A percentile compares a stretch with the other conserved stretches of the same genome.
phyloP scores from a whole-genome alignment of 2,888 invertebrate genomes.

The Acanthosepion lycidas region DNA sequence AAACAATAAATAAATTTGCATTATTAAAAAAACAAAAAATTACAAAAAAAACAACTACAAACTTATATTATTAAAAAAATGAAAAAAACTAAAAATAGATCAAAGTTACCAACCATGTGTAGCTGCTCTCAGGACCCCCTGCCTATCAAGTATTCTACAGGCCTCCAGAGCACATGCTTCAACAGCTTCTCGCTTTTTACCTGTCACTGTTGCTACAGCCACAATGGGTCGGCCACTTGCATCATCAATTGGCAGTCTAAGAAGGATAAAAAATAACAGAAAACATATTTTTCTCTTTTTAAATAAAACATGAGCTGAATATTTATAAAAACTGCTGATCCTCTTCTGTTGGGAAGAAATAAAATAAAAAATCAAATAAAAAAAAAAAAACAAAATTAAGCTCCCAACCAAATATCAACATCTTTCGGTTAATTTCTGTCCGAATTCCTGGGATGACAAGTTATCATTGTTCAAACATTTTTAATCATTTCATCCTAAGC shows the following conservation, averaged over 20 bases:
- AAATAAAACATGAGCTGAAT: too few species aligned
- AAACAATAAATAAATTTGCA: not conserved
- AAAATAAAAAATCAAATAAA: too few species aligned
- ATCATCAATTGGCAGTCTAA: conserved; percentile 88
- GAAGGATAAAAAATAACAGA: conserved; percentile 54
- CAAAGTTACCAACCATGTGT: conserved; percentile 82
- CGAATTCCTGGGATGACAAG: too few species aligned
- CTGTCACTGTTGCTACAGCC: conserved; percentile 90
- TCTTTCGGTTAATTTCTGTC: too few species aligned
- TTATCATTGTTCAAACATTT: too few species aligned
- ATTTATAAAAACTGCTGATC: too few species aligned
- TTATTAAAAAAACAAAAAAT: not conserved
- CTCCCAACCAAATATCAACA: too few species aligned
- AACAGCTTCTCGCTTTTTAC: conserved; percentile 95
- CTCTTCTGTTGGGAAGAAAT: too few species aligned
- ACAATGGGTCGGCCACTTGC: conserved; percentile 83
- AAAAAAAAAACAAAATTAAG: too few species aligned
- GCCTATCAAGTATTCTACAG: conserved; percentile 90
- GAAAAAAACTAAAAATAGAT: not conserved
- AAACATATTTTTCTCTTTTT: not conserved
- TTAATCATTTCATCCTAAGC: too few species aligned
- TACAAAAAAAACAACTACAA: too few species aligned
- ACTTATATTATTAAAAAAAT: too few species aligned
- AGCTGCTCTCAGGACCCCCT: conserved; percentile 88
- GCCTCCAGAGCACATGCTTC: conserved; percentile 95